These are phyloP conservation scores for Littorina saxatilis DNA, from an alignment of 1,140 invertebrate species.

Conservation along the genomic window DNA sequence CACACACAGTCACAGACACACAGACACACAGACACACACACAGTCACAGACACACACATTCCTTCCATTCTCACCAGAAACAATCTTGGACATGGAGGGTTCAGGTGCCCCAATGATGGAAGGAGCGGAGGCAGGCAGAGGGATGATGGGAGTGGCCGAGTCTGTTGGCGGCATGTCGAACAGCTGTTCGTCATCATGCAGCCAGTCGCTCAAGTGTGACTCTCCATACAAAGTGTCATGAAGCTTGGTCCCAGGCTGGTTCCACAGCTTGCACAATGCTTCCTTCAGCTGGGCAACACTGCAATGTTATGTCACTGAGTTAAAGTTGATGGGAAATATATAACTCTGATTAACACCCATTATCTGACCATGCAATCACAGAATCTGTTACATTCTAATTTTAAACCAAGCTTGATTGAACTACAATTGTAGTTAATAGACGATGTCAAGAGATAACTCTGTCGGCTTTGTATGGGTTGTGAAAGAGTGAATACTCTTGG, in stretches of 20 bases:
- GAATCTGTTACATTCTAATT: too few relatives aligned
- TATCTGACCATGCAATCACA: too few relatives aligned
- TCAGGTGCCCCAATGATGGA: not conserved
- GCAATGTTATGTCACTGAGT: not conserved
- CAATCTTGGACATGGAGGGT: conserved; percentile 12
- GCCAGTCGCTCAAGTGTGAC: conserved; percentile 22
- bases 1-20: too few relatives aligned
- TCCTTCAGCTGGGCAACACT: conserved; percentile 13
- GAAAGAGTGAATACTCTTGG: too few relatives aligned
- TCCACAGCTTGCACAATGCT: not conserved
- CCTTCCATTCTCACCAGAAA: conserved; percentile 36
- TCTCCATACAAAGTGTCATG: conserved; percentile 24
- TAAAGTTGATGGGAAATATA: too few relatives aligned
- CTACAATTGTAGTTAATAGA: too few relatives aligned
- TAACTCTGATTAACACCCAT: too few relatives aligned
- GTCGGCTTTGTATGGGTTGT: too few relatives aligned
- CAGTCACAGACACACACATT: too few relatives aligned
- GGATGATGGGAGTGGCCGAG: not conserved
- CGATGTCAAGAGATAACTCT: too few relatives aligned
- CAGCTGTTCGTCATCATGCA: conserved; percentile 13
- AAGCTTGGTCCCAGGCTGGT: not conserved
- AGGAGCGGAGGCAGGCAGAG: not conserved
- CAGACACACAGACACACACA: too few relatives aligned
- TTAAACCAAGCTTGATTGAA: too few relatives aligned
- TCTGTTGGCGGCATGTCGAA: conserved; percentile 19